Evolutionary conservation across 1,140 invertebrate species (phyloP).

Genomic region (Mycetomoellerius zeteki): DNA sequence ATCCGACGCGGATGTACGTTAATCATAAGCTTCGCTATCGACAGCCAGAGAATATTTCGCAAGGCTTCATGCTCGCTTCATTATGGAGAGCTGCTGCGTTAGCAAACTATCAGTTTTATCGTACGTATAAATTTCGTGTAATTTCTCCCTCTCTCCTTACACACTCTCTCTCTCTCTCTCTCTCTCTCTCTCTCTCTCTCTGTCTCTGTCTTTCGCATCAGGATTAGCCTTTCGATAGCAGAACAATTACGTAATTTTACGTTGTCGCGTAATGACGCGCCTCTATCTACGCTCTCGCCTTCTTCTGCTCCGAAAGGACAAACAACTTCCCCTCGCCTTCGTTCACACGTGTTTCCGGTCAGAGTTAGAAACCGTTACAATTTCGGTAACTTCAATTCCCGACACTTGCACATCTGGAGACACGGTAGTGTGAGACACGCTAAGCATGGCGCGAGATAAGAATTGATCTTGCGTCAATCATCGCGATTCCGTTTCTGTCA

Average conservation of each 20-base stretch:
- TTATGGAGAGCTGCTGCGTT: background rate
- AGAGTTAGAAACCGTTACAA: background rate
- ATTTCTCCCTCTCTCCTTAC: background rate
- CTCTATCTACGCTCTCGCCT: background rate
- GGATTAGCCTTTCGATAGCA: conserved; percentile 25
- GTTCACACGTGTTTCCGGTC: conserved; percentile 1
- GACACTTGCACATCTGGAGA: background rate
- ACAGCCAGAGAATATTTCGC: conserved; percentile 28
- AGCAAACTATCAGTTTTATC: conserved; percentile 27
- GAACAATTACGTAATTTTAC: conserved; percentile 39
- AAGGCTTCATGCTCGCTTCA: background rate
- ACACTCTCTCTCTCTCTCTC: background rate
- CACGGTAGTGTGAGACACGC: no score
- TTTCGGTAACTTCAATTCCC: conserved; percentile 4
- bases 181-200: background rate
- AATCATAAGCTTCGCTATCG: conserved; percentile 17
- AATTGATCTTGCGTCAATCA: conserved; percentile 12
- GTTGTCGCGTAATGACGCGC: conserved; percentile 22
- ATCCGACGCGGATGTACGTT: background rate
- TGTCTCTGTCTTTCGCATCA: background rate
- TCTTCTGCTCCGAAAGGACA: conserved; percentile 29
- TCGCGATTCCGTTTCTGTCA: background rate
- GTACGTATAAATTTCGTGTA: conserved; percentile 27
- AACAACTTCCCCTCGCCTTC: conserved; percentile 4
- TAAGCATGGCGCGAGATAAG: no score